phyloP scores from a whole-genome alignment of 2,888 invertebrate species.

The Glaucopsyche alexis region DNA sequence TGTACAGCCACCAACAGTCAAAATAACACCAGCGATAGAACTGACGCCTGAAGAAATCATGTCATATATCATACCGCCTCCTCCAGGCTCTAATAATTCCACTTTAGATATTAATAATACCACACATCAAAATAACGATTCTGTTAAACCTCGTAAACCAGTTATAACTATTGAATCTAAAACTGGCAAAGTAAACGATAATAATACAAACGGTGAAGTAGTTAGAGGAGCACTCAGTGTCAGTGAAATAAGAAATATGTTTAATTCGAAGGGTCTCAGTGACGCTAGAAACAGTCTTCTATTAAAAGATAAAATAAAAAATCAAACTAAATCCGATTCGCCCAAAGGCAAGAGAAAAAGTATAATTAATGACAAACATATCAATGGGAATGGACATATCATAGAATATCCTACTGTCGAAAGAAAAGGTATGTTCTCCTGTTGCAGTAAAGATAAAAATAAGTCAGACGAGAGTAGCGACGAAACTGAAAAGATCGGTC shows the following conservation, averaged over 20 bases:
- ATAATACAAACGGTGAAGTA: conserved; percentile 67
- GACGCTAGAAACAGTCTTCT: conserved; percentile 76
- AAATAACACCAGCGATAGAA: conserved; percentile 86
- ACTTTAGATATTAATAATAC: conserved; percentile 68
- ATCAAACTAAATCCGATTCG: conserved; percentile 63
- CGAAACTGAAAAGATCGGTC: conserved; percentile 60
- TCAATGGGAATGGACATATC: conserved; percentile 75
- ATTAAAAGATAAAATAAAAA: conserved; percentile 70
- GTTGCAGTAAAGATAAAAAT: conserved; percentile 82
- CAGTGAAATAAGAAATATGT: conserved; percentile 77
- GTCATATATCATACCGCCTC: conserved; percentile 91
- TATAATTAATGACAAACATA: conserved; percentile 59
- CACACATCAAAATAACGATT: conserved; percentile 55
- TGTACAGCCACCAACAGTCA: conserved; percentile 89
- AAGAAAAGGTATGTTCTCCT: conserved; percentile 86
- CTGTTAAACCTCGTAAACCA: neutral
- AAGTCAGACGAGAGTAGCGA: conserved; percentile 75
- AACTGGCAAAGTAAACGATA: conserved; percentile 46
- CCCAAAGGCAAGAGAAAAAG: conserved; percentile 73
- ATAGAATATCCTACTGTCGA: conserved; percentile 87
- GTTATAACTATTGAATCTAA: conserved; percentile 1
- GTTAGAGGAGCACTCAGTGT: conserved; percentile 80
- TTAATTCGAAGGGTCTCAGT: conserved; percentile 71
- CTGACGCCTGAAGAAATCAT: conserved; percentile 90
- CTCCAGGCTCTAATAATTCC: conserved; percentile 77